Conservation (phyloP, 2,113 vertebrate genomes). For the Heterocephalus glaber region DNA sequence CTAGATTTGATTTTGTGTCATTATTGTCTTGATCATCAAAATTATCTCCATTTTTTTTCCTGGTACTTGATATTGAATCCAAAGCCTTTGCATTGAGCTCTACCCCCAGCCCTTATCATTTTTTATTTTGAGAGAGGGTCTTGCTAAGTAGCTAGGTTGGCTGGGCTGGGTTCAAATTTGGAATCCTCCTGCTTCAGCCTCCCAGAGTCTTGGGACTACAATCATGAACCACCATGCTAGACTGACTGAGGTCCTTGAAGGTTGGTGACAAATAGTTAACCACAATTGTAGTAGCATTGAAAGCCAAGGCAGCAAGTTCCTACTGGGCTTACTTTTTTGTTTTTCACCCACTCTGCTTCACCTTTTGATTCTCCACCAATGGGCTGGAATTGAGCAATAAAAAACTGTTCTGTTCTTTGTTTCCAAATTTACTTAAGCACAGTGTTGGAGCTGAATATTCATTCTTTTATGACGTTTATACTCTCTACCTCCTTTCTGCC, state of each 20-base stretch:
- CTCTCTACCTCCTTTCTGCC: neutral
- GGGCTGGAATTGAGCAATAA: constrained; percentile 32
- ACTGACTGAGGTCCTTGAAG: neutral
- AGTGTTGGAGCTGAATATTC: constrained; percentile 12
- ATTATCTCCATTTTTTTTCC: neutral
- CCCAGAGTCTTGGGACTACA: neutral
- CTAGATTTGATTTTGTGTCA: neutral
- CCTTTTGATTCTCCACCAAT: constrained; percentile 25
- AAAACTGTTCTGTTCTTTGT: neutral
- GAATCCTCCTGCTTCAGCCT: neutral
- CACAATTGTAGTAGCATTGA: neutral
- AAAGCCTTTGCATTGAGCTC: neutral
- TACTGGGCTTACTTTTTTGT: neutral
- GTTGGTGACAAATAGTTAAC: neutral
- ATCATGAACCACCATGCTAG: neutral
- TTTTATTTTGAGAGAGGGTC: neutral
- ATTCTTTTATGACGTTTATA: neutral
- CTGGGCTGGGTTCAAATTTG: neutral
- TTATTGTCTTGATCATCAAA: neutral
- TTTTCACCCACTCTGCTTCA: neutral
- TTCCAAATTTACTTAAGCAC: neutral
- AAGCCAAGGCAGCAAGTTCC: neutral
- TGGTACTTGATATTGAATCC: neutral
- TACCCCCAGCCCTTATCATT: neutral
- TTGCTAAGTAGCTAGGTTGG: neutral